Base-by-base conservation (phyloP, 2,888 invertebrate species). In the Drosophila aldrichi region DNA sequence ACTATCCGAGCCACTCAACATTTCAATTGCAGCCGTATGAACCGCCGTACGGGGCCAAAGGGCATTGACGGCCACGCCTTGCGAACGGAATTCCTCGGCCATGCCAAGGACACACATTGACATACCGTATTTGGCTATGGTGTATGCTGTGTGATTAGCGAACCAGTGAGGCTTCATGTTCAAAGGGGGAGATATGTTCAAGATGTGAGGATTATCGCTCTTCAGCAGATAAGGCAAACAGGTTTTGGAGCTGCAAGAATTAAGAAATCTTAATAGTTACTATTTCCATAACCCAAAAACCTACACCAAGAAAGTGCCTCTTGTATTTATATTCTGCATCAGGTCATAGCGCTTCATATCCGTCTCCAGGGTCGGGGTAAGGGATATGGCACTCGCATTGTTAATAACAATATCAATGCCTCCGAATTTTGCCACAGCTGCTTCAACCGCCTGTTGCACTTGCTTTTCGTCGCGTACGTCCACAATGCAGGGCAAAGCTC, bases 101-200 rank as follows among this genome's bases (percentile, higher is more conserved):
- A 99, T 98, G n/a, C 99, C 99, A n/a, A 99, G 94, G 2, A 97
- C 98, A 93, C 98, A 99, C 97, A 99, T 97, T 0, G 98, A 98
- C 99, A 99, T 99, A 25, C 98, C 99, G 92, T 98, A 99, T 92
- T 99, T 99, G 0, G 99, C 98, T 95, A 99, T 98, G 0, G 99
- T 99, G 93, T 99, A 99, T 0, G 98, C 98, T 48, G 98, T 96
- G 93, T 98, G 97, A 88, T 96, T 94, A 64, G 95, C 95, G 91
- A 99, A 95, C 99, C 99, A 99, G 82, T 95, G 94, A 0, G 97
- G 95, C 78, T 95, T 95, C 96, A 99, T 95, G 91, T 96, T 97
- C 20, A 99, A 94, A 0, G 99, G 99, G 1, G 99, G 99, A 40
- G 98, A 98, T 60, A 99, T 94, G 92, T 98, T 99, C 49, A 99